phyloP scores from a whole-genome alignment of 92 coral and sea anemone species.

The Umimayanthus chanpuru region DNA sequence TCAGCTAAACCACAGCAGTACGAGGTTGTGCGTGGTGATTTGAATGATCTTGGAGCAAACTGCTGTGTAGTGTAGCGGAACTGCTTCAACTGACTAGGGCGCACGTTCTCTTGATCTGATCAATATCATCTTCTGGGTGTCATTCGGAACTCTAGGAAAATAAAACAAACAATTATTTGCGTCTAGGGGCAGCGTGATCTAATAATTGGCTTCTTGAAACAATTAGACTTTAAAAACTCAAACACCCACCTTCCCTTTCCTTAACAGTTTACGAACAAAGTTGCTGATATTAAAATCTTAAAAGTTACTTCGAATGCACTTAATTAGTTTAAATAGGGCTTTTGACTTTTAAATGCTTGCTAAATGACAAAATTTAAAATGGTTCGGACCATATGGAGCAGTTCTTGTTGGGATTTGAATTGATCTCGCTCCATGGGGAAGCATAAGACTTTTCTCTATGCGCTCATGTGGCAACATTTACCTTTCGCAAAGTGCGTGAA shows the following conservation, averaged over 20 bases:
- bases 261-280: background rate
- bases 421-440: constrained; percentile 26
- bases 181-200: constrained; percentile 10
- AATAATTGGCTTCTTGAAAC: constrained; percentile 28
- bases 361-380: constrained; percentile 1
- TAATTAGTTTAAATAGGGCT: background rate
- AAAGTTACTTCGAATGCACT: constrained; percentile 1
- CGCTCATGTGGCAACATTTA: constrained; percentile 23
- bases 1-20: background rate
- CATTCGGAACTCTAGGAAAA: constrained; percentile 37
- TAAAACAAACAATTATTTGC: constrained; percentile 42
- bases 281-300: background rate
- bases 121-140: constrained; percentile 37
- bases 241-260: constrained; percentile 10
- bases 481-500: background rate
- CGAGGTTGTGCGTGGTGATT: background rate
- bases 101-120: constrained; percentile 28
- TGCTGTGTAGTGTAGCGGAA: constrained; percentile 34
- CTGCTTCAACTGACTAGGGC: background rate
- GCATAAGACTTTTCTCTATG: background rate
- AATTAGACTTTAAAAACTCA: constrained; percentile 15
- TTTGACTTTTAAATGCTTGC: background rate
- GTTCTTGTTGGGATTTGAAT: background rate
- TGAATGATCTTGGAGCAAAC: background rate
- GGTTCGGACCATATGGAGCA: constrained; percentile 18